Base-by-base conservation (phyloP, 2,797 vertebrate species). In the Meda fulgida region DNA sequence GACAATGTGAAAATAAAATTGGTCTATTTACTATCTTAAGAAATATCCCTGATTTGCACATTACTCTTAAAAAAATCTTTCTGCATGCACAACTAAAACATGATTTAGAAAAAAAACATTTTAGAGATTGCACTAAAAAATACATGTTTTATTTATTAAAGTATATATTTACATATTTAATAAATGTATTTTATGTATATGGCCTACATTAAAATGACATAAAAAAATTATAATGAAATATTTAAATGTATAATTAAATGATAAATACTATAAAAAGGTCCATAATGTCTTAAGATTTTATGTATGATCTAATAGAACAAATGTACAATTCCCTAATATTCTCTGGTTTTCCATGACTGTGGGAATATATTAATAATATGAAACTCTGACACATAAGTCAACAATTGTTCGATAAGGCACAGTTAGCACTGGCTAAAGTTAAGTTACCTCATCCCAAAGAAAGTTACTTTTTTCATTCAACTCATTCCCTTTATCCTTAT, bases 401-500 rank as follows among this genome's bases (percentile, higher is more conserved):
- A 58, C 36, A 3, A n/a, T 36, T 55, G 31, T 76, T 63, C 0
- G 0, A 29, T 43, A 16, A 29, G 60, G 23, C 23, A 43, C 1
- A 3, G n/a, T n/a, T 29, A 48, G 40, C 53, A 26, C 5, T 36
- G 29, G 26, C 13, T 67, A n/a, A 65, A 19, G 16, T 29, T 29
- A 80, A 63, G 26, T 34, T 63, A n/a, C 55, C 38, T 43, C 18
- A 23, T 72, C 46, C 34, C 7, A 38, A 65, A 65, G 29, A 40
- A 83, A 66, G 29, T 16, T 83, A 53, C 19, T 26, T 58, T 51
- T 48, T 48, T 36, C 18, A 63, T 63, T 73, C 6, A 5, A 29
- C 21, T 48, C 55, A 60, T 23, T 82, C 66, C 31, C 10, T 83
- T n/a, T n/a, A n/a, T n/a, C n/a, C n/a, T n/a, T 60, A 77, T 77